Evolutionary conservation across 2,888 invertebrate species (phyloP), one percentile per base, ranked within the genome.

Genomic region (Sinohyriopsis cumingii): DNA sequence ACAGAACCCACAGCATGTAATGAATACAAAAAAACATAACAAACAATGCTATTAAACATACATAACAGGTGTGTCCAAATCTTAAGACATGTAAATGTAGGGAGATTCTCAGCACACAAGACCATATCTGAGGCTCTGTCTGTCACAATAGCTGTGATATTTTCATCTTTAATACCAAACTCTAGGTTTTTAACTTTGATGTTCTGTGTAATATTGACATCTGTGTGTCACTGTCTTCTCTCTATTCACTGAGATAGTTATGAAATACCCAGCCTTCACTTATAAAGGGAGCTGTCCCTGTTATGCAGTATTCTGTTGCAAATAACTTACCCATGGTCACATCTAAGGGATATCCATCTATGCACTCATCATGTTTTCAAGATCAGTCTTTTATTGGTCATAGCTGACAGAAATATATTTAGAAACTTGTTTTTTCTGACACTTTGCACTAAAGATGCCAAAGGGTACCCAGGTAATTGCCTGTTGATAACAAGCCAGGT

Each of bases 291-390:
- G 28, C 25, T 28, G 62, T 62, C 28, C 56, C 28, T 33, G 53
- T 62, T 33, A 62, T 62, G n/a, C n/a, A 62, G 28, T 45, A 28
- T 33, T 62, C 62, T n/a, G 53, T 62, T 62, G 62, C 62, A 62
- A 62, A 62, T 5, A 45, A 28, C 5, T 22, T 6, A 56, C 65
- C 65, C 57, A 56, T 65, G 65, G 57, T 65, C 57, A 20, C 25
- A 65, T 56, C 56, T 65, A 19, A 65, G 25, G 28, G 67, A 57
- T n/a, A 67, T 20, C 22, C 60, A 55, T 19, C 15, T 55, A 18
- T 67, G 61, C 33, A 33, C 33, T 33, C 33, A 33, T 5, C 6
- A 6, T 33, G 33, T 7, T 33, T 33, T 33, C 33, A 33, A 6
- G 33, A 33, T 33, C 33, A 33, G 33, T 5, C 28, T 28, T 28